These are phyloP conservation scores for Nannospalax galili DNA, from an alignment of 2,113 vertebrate genomes.

Conservation along the genomic window DNA sequence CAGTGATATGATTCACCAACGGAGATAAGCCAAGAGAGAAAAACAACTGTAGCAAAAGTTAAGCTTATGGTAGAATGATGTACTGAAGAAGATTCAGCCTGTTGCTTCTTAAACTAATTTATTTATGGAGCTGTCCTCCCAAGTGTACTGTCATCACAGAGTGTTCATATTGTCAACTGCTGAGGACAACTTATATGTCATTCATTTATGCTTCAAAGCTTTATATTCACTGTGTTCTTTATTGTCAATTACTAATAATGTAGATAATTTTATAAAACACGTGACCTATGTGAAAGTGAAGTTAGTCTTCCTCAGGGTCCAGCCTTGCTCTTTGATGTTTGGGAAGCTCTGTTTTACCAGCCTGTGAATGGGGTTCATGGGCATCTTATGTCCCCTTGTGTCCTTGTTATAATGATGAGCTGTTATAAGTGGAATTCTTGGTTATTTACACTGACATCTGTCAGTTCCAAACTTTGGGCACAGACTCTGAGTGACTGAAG, in stretches of 20 bases:
- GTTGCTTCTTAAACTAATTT: constrained; percentile 46
- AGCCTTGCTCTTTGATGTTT: neutral
- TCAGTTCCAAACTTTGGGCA: neutral
- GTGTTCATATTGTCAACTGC: constrained; percentile 2
- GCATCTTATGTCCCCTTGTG: neutral
- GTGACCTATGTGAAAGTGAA: neutral
- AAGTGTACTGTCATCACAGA: constrained; percentile 35
- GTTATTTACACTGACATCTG: neutral
- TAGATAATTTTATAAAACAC: neutral
- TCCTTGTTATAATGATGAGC: neutral
- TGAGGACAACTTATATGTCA: constrained; percentile 9
- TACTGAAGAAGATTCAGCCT: constrained; percentile 50
- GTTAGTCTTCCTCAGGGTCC: neutral
- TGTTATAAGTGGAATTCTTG: neutral
- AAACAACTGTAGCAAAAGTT: constrained; percentile 42
- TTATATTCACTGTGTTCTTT: neutral
- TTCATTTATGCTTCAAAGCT: neutral
- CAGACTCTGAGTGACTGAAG: too few relatives aligned
- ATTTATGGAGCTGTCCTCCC: neutral
- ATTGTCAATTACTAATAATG: neutral
- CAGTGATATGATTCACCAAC: constrained; percentile 59
- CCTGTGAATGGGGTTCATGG: neutral
- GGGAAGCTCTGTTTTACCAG: neutral
- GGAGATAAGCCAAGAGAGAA: constrained; percentile 38
- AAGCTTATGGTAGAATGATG: neutral